These are phyloP conservation scores for Orcinus orca DNA, from an alignment of 2,113 vertebrate species.

Conservation along the genomic window DNA sequence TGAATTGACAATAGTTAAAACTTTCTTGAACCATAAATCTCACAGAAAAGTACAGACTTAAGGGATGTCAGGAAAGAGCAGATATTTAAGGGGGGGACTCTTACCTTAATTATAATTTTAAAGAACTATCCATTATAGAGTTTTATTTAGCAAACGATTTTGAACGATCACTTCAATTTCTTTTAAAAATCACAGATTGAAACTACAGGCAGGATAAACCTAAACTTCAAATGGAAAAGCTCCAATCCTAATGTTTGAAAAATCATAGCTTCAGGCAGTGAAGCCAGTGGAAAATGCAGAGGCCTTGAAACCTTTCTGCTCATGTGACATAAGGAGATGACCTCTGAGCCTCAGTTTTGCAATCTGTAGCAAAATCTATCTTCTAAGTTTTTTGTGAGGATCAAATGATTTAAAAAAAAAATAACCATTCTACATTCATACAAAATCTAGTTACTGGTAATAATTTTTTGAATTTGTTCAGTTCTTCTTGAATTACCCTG, in stretches of 20 bases:
- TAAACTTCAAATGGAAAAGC: neutral
- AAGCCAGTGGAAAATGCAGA: neutral
- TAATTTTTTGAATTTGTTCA: neutral
- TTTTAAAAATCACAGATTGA: neutral
- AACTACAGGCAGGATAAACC: slow-evolving; percentile 1
- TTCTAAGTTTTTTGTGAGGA: neutral
- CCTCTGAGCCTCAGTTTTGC: neutral
- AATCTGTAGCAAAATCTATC: neutral
- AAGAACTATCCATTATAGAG: neutral
- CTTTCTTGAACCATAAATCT: slow-evolving; percentile 30
- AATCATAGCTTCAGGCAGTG: neutral
- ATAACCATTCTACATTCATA: neutral
- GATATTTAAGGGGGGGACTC: neutral
- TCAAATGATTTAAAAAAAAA: neutral
- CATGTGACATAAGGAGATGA: neutral
- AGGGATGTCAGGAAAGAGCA: neutral
- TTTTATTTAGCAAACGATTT: slow-evolving; percentile 38
- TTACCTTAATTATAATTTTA: slow-evolving; percentile 40
- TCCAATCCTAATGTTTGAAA: neutral
- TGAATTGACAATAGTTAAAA: slow-evolving; percentile 55
- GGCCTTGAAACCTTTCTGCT: neutral
- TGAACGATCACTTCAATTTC: neutral
- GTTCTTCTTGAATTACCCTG: neutral
- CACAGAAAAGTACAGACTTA: slow-evolving; percentile 45
- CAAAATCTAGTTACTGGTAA: neutral